Conservation (phyloP, 2,888 invertebrate genomes). For the Aphodius granarius region DNA sequence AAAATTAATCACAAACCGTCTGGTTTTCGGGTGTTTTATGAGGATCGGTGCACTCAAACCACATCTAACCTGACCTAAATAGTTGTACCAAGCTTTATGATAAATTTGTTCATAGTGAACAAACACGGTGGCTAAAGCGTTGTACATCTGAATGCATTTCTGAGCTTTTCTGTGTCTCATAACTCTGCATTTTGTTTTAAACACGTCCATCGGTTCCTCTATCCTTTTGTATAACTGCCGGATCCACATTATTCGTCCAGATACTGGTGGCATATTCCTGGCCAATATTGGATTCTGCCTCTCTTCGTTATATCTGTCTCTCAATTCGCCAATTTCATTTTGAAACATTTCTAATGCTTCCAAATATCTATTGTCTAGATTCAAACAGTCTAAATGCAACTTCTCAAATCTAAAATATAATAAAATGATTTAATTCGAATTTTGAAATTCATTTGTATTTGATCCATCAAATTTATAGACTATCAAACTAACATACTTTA, state of each 20-base stretch:
- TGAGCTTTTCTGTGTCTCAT: slow-evolving; percentile 69
- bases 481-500: too few relatives aligned
- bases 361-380: slow-evolving; percentile 73
- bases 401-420: slow-evolving; percentile 64
- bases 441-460: too few relatives aligned
- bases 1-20: slow-evolving; percentile 71
- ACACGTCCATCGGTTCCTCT: slow-evolving; percentile 72
- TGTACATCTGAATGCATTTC: slow-evolving; percentile 75
- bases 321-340: slow-evolving; percentile 67
- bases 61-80: slow-evolving; percentile 69
- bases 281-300: slow-evolving; percentile 73
- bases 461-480: too few relatives aligned
- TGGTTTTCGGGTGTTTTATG: slow-evolving; percentile 66
- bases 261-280: slow-evolving; percentile 76
- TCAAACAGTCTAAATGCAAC: slow-evolving; percentile 70
- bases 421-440: too few relatives aligned
- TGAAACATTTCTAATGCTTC: slow-evolving; percentile 70
- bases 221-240: slow-evolving; percentile 75
- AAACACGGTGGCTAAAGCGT: slow-evolving; percentile 76
- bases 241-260: slow-evolving; percentile 83
- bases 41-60: slow-evolving; percentile 73
- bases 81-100: slow-evolving; percentile 79
- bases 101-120: slow-evolving; percentile 82
- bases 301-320: slow-evolving; percentile 78
- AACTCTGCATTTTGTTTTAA: slow-evolving; percentile 52